Evolutionary conservation across 2,113 vertebrate species (phyloP).

Genomic region (Trachemys scripta): DNA sequence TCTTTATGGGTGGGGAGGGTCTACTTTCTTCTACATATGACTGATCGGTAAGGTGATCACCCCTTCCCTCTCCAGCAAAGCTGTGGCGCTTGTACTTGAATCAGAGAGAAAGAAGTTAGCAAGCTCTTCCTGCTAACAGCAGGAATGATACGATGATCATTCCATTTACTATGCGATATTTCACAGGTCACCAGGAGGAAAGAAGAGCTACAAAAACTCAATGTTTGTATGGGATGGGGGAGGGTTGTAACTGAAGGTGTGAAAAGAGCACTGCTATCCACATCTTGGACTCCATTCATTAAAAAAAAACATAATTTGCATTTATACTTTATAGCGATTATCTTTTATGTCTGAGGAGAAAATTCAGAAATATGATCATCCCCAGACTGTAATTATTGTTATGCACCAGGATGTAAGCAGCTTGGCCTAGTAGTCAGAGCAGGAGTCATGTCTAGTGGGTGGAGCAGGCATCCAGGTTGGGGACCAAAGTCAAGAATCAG

Average conservation of each 20-base stretch:
- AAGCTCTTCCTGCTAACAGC: neutral
- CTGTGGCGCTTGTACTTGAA: neutral
- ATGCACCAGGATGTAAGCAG: neutral
- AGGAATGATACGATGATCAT: neutral
- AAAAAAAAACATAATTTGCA: neutral
- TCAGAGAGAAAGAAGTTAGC: neutral
- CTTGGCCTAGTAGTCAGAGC: neutral
- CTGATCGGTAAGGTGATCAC: slow-evolving; percentile 26
- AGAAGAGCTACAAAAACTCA: neutral
- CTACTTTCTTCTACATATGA: slow-evolving; percentile 4
- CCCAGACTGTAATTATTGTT: neutral
- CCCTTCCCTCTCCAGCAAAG: slow-evolving; percentile 27
- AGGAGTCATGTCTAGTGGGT: neutral
- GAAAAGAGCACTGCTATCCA: neutral
- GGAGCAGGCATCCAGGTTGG: neutral
- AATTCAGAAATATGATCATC: neutral
- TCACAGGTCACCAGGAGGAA: neutral
- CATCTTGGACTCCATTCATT: neutral
- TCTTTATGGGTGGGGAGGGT: slow-evolving; percentile 51
- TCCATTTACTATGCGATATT: neutral
- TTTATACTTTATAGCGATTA: neutral
- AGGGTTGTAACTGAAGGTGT: neutral
- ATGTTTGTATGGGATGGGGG: neutral
- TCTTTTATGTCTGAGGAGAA: neutral
- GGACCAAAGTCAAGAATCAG: neutral